phyloP scores from a whole-genome alignment of 2,113 vertebrate genomes.

The Crotophaga sulcirostris region DNA sequence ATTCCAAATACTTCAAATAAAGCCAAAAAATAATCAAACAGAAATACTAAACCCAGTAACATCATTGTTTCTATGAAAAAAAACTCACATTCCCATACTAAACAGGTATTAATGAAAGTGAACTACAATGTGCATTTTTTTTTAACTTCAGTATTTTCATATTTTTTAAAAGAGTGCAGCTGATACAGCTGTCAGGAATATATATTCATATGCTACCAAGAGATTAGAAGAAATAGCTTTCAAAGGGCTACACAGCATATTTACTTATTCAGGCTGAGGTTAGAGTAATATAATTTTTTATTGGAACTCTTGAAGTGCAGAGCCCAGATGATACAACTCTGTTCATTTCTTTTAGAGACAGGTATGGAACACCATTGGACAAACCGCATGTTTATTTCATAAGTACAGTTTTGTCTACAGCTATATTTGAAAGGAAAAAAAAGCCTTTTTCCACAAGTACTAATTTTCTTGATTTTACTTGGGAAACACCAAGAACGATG shows the following conservation, averaged over 20 bases:
- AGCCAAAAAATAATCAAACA: background rate
- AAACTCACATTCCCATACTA: background rate
- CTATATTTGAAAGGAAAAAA: background rate
- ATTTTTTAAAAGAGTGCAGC: background rate
- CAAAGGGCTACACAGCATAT: background rate
- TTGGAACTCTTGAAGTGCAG: background rate
- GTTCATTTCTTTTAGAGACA: background rate
- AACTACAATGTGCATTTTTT: background rate
- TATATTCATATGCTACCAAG: background rate
- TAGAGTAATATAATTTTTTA: background rate
- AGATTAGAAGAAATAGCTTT: background rate
- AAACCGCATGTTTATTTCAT: background rate
- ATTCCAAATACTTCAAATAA: background rate
- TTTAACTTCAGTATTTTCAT: background rate
- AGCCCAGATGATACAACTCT: background rate
- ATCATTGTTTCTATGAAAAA: background rate
- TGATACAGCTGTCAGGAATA: background rate
- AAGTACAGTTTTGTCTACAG: background rate
- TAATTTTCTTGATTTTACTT: background rate
- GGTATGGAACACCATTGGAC: background rate
- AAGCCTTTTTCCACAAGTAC: background rate
- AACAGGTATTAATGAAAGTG: background rate
- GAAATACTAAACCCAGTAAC: background rate
- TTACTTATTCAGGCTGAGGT: background rate
- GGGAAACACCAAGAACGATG: background rate